phyloP scores from a whole-genome alignment of 2,797 vertebrate genomes.

The Poecilia velifera region DNA sequence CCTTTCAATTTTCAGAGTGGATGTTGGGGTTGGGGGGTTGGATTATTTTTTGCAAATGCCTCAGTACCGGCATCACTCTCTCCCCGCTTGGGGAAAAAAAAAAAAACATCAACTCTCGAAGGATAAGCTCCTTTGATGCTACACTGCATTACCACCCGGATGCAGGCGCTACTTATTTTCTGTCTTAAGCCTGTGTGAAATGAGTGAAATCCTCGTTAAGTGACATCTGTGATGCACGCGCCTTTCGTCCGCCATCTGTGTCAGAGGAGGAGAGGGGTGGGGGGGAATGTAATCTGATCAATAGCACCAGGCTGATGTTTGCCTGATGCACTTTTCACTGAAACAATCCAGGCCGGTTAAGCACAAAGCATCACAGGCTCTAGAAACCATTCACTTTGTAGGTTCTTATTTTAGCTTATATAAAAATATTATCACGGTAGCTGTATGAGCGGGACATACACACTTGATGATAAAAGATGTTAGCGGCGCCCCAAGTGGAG shows the following conservation, averaged over 20 bases:
- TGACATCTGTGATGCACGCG: slow-evolving; percentile 63
- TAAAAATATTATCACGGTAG: not conserved
- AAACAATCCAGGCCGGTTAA: not conserved
- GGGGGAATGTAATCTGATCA: slow-evolving; percentile 50
- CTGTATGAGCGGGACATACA: not conserved
- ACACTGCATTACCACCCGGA: slow-evolving; percentile 54
- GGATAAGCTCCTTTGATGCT: slow-evolving; percentile 75
- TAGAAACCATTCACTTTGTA: not conserved
- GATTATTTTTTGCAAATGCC: slow-evolving; percentile 69
- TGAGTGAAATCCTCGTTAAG: slow-evolving; percentile 68
- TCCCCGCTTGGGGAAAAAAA: slow-evolving; percentile 43
- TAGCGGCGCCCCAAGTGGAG: not conserved
- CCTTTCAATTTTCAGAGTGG: slow-evolving; percentile 41
- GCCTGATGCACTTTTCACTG: not conserved
- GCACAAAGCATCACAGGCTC: not conserved
- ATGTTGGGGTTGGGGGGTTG: slow-evolving; percentile 14
- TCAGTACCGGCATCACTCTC: slow-evolving; percentile 56
- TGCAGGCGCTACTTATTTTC: slow-evolving; percentile 59
- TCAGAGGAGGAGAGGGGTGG: not conserved
- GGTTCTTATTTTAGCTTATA: not conserved
- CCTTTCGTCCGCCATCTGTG: slow-evolving; percentile 40
- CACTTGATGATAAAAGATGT: not conserved
- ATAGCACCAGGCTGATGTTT: slow-evolving; percentile 38
- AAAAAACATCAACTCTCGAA: slow-evolving; percentile 64
- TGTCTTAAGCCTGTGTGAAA: slow-evolving; percentile 72